Conservation (phyloP, 2,113 vertebrate species). For the Pseudopipra pipra region DNA sequence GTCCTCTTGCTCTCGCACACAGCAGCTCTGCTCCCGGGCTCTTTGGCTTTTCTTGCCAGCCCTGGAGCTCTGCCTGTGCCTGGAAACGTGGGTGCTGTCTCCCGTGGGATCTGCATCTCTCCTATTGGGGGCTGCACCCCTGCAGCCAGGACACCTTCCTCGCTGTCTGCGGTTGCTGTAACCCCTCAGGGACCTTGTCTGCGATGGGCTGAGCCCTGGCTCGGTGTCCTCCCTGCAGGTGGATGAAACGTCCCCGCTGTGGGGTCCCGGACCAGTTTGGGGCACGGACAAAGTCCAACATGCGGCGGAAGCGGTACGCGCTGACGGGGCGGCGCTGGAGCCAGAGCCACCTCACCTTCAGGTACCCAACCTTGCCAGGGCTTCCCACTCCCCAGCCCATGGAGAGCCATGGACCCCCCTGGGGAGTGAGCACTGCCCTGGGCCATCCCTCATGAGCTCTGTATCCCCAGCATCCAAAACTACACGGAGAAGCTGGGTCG, state of each 20-base stretch:
- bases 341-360: slow-evolving; percentile 86
- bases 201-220: not conserved
- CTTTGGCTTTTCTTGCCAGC: not conserved
- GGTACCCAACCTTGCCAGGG: slow-evolving; percentile 64
- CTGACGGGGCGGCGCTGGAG: slow-evolving; percentile 89
- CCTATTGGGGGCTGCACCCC: no score
- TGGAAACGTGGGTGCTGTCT: not conserved
- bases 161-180: not conserved
- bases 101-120: not conserved
- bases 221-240: slow-evolving; percentile 65
- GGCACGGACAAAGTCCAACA: slow-evolving; percentile 67
- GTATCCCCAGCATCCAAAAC: slow-evolving; percentile 83
- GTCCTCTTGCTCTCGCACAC: not conserved
- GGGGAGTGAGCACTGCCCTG: rapidly evolving
- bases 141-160: not conserved
- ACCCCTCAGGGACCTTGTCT: not conserved
- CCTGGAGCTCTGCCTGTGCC: not conserved
- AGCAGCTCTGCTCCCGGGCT: rapidly evolving
- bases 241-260: slow-evolving; percentile 92
- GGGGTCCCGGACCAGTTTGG: slow-evolving; percentile 88
- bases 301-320: slow-evolving; percentile 83
- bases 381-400: not conserved
- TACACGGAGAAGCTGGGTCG: slow-evolving; percentile 88
- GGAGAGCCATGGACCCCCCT: not conserved
- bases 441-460: not conserved